Conservation (phyloP, 2,113 vertebrate genomes). For the Laterallus jamaicensis region DNA sequence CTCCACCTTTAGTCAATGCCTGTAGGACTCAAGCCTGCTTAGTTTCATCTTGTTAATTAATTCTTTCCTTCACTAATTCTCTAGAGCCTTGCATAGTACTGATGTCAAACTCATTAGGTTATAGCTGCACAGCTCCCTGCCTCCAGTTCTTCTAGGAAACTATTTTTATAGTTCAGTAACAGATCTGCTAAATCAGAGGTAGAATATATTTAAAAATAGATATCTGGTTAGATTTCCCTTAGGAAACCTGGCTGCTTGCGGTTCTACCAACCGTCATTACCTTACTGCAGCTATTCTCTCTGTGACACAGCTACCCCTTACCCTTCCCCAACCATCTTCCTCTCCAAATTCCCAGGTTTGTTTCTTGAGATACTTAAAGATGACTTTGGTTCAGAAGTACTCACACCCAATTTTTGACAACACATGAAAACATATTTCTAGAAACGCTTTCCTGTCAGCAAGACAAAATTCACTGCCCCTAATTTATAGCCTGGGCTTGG, state of each 20-base stretch:
- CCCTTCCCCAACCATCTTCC: neutral
- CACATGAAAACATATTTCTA: neutral
- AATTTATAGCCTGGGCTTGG: neutral
- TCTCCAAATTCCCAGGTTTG: neutral
- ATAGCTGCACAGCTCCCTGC: neutral
- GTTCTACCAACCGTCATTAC: neutral
- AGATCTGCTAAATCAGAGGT: neutral
- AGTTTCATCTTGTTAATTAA: constrained; percentile 38
- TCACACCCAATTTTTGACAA: neutral
- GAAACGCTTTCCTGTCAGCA: neutral
- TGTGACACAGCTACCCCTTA: neutral
- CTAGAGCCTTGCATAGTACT: neutral
- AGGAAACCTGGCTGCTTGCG: neutral
- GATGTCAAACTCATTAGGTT: constrained; percentile 15
- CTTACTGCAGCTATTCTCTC: neutral
- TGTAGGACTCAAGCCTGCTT: neutral
- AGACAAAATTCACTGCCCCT: neutral
- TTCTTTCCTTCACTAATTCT: constrained; percentile 9
- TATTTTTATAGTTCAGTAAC: neutral
- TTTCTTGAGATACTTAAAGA: neutral
- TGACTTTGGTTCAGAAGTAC: neutral
- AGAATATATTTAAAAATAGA: neutral
- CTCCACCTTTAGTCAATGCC: constrained; percentile 2
- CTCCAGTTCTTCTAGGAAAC: neutral
- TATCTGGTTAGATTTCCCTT: neutral